Evolutionary conservation across 92 coral and sea anemone genomes (phyloP).

Genomic region (Parazoanthus swiftii): DNA sequence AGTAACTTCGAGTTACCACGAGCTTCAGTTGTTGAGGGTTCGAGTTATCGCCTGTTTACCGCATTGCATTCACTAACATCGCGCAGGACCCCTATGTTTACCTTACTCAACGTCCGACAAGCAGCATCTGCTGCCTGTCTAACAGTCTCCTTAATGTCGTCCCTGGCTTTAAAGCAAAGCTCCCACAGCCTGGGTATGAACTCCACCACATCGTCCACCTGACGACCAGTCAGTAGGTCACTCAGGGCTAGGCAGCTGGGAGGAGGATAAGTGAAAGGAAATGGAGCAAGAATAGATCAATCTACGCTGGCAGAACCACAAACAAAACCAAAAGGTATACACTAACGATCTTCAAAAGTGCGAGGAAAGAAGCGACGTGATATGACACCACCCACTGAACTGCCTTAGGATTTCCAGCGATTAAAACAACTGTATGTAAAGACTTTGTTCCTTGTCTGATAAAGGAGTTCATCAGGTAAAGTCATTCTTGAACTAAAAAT

Average conservation of each 20-base stretch:
- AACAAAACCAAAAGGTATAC: too few species aligned
- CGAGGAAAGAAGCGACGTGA: too few species aligned
- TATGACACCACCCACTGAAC: neutral
- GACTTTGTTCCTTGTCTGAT: neutral
- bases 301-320: neutral
- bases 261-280: neutral
- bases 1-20: too few species aligned
- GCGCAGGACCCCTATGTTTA: neutral
- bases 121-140: slow-evolving; percentile 96
- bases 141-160: slow-evolving; percentile 90
- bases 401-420: neutral
- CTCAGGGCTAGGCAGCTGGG: slow-evolving; percentile 90
- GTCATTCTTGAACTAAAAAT: neutral
- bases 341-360: too few species aligned
- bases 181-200: slow-evolving; percentile 91
- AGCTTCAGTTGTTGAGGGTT: too few species aligned
- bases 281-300: neutral
- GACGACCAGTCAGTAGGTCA: slow-evolving; percentile 94
- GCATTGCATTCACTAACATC: too few species aligned
- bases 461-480: too few species aligned
- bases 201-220: slow-evolving; percentile 82
- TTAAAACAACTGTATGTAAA: neutral
- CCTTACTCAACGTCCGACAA: slow-evolving; percentile 87
- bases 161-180: slow-evolving; percentile 87
- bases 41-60: too few species aligned